A percentile compares a stretch with the other conserved stretches of the same genome.
These are phyloP conservation scores for Cephus rjabovi DNA, from an alignment of 2,888 invertebrate species.

Conservation along the genomic window DNA sequence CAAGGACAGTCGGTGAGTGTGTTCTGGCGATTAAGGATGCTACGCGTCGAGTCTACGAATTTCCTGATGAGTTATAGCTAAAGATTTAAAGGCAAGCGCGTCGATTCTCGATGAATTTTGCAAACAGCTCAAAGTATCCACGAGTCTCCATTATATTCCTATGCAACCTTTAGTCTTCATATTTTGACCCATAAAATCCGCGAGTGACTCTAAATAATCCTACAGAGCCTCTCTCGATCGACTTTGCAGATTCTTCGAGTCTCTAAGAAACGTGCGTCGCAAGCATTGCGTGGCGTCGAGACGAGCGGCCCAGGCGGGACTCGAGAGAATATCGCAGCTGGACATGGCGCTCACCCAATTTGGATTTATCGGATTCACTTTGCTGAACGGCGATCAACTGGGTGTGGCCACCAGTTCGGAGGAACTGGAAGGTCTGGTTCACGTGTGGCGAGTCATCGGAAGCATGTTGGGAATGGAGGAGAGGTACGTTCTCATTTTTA, in stretches of 20 bases:
- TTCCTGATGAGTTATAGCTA: too few species aligned
- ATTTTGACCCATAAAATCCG: too few species aligned
- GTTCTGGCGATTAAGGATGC: neutral
- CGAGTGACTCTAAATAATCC: too few species aligned
- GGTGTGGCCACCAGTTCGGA: constrained; percentile 74
- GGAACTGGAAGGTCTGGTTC: constrained; percentile 81
- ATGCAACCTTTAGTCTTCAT: too few species aligned
- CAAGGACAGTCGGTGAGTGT: constrained; percentile 38
- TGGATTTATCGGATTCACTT: constrained; percentile 84
- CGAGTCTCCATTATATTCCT: too few species aligned
- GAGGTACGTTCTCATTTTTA: constrained; percentile 66
- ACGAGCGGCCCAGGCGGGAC: constrained; percentile 65
- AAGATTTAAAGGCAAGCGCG: too few species aligned
- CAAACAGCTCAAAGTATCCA: too few species aligned
- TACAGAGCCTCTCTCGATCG: neutral
- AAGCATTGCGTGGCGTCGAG: constrained; percentile 76
- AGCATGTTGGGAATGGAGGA: constrained; percentile 86
- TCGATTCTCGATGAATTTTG: too few species aligned
- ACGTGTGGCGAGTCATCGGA: constrained; percentile 88
- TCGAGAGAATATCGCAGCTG: constrained; percentile 78
- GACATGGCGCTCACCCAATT: constrained; percentile 90
- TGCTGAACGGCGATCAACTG: constrained; percentile 74
- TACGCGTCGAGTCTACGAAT: neutral
- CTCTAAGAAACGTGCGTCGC: constrained; percentile 75
- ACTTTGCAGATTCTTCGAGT: constrained; percentile 74